Evolutionary conservation across 2,113 vertebrate species (phyloP).

Genomic region (Stegastes partitus): DNA sequence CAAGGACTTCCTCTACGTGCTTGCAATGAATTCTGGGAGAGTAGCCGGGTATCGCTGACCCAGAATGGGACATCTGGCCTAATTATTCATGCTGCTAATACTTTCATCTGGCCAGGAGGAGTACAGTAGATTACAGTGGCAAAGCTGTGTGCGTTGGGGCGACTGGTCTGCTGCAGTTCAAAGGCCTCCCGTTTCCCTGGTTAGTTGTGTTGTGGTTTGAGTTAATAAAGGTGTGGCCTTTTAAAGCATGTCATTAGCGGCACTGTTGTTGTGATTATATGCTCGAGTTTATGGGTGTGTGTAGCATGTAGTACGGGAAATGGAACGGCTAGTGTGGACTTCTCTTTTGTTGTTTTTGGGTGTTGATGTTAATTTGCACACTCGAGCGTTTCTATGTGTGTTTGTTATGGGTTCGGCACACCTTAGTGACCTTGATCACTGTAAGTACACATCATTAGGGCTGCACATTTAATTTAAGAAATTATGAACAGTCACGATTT

Average conservation of each 20-base stretch:
- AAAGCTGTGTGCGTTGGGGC: background rate
- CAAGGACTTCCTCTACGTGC: constrained; percentile 17
- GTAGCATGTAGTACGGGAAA: constrained; percentile 25
- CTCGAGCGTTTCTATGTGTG: background rate
- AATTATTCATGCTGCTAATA: constrained; percentile 68
- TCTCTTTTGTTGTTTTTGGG: constrained; percentile 15
- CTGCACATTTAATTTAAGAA: background rate
- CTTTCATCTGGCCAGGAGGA: constrained; percentile 44
- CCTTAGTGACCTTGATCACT: background rate
- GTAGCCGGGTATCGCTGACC: constrained; percentile 21
- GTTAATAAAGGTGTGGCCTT: constrained; percentile 57
- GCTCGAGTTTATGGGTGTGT: constrained; percentile 34
- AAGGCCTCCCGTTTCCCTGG: constrained; percentile 9
- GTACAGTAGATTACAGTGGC: constrained; percentile 45
- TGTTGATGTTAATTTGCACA: constrained; percentile 11
- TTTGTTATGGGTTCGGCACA: constrained; percentile 6
- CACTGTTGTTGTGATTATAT: constrained; percentile 40
- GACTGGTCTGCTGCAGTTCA: constrained; percentile 22
- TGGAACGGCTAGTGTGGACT: constrained; percentile 1
- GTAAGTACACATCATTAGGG: background rate
- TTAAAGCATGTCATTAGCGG: constrained; percentile 42
- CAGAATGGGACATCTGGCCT: constrained; percentile 66
- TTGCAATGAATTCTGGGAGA: constrained; percentile 33
- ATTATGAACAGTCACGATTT: too few species aligned
- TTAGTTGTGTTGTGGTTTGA: constrained; percentile 30